These are phyloP conservation scores for Anas platyrhynchos DNA, from an alignment of 2,113 vertebrate species.

Conservation along the genomic window DNA sequence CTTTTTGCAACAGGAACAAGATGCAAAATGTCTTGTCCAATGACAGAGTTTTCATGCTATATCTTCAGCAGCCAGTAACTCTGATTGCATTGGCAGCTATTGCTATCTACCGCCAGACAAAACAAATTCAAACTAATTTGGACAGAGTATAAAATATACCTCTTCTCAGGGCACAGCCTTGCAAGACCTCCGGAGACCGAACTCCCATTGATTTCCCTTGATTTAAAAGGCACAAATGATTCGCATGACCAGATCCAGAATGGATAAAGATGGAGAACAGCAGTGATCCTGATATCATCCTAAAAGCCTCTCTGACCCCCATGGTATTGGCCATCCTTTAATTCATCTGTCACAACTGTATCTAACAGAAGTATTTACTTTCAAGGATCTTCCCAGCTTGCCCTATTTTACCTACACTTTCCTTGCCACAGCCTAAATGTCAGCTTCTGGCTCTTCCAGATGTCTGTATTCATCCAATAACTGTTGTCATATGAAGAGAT, in stretches of 20 bases:
- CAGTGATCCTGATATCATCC: constrained; percentile 10
- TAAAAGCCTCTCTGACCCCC: constrained; percentile 19
- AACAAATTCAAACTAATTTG: constrained; percentile 46
- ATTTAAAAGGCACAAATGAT: constrained; percentile 59
- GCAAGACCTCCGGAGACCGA: neutral
- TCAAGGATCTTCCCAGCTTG: neutral
- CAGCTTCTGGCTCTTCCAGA: neutral
- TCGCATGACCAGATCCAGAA: constrained; percentile 42
- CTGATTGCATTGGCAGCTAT: constrained; percentile 40
- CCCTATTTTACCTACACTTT: neutral
- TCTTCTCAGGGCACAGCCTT: constrained; percentile 33
- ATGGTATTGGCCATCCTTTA: neutral
- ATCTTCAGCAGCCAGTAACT: constrained; percentile 37
- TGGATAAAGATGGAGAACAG: constrained; percentile 51
- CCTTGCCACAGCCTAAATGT: neutral
- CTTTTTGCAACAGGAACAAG: neutral
- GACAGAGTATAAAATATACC: constrained; percentile 30
- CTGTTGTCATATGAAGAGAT: neutral
- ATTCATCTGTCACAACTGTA: constrained; percentile 29
- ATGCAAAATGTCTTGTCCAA: constrained; percentile 22
- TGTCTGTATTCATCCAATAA: neutral
- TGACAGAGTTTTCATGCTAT: constrained; percentile 38
- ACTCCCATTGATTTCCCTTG: constrained; percentile 63
- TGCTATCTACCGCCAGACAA: neutral
- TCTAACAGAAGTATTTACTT: constrained; percentile 26